Percentiles rank a stretch among this genome's conserved stretches.
phyloP scores from a whole-genome alignment of 2,797 vertebrate species.

The Rhodeus uyekii region DNA sequence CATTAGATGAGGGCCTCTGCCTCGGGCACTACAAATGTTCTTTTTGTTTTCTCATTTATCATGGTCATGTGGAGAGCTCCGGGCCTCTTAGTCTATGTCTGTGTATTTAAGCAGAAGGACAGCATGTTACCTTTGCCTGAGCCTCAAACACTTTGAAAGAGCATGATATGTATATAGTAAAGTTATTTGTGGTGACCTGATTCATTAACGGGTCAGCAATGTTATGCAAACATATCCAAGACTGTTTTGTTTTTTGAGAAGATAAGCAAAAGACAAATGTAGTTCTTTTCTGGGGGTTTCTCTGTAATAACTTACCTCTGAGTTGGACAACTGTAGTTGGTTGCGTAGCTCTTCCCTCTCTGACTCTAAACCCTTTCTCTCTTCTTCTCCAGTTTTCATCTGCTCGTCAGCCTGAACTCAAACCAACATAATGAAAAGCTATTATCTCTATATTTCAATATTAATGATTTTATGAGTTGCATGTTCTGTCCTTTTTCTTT shows the following conservation, averaged over 20 bases:
- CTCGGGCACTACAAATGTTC: constrained; percentile 29
- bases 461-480: background rate
- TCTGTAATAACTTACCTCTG: constrained; percentile 76
- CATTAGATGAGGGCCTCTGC: constrained; percentile 14
- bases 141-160: background rate
- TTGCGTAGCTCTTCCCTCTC: constrained; percentile 80
- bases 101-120: constrained; percentile 20
- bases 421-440: constrained; percentile 55
- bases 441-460: background rate
- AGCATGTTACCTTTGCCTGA: background rate
- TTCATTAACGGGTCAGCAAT: constrained; percentile 11
- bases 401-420: constrained; percentile 80
- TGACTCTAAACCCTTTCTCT: constrained; percentile 78
- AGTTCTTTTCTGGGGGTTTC: background rate
- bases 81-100: constrained; percentile 24
- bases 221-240: constrained; percentile 6
- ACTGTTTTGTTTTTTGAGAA: background rate
- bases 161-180: constrained; percentile 16
- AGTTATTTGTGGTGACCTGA: constrained; percentile 1
- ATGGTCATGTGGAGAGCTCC: constrained; percentile 30
- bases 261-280: background rate
- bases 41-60: constrained; percentile 41
- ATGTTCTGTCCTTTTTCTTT: background rate
- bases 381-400: constrained; percentile 78
- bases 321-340: constrained; percentile 82